A percentile compares a stretch with the other conserved stretches of the same genome.
These are phyloP conservation scores for Cirrhinus mrigala DNA, from an alignment of 2,797 vertebrate genomes.

Conservation along the genomic window DNA sequence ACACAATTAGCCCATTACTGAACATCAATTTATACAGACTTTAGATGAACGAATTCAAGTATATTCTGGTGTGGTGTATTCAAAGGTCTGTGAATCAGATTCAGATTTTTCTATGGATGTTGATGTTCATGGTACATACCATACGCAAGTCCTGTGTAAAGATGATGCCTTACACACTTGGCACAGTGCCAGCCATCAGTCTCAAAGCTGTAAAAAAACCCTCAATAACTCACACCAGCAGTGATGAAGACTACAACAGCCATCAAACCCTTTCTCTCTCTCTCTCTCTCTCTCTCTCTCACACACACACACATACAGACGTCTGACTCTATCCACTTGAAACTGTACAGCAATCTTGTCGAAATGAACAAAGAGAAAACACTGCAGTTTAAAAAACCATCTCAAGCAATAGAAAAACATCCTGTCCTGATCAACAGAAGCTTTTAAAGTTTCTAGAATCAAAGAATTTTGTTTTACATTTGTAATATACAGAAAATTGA, in stretches of 20 bases:
- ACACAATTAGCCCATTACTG: not conserved
- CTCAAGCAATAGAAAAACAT: not conserved
- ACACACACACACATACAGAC: not conserved
- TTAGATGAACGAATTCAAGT: not conserved
- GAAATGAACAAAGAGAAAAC: not conserved
- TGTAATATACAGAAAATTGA: not conserved
- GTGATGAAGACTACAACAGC: constrained; percentile 16
- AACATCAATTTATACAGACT: not conserved
- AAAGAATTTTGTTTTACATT: not conserved
- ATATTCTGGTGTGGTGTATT: too few relatives aligned
- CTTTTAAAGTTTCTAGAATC: not conserved
- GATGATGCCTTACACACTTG: not conserved
- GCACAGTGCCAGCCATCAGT: not conserved
- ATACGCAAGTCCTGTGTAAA: not conserved
- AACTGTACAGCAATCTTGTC: not conserved
- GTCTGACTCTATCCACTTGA: not conserved
- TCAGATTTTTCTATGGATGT: not conserved
- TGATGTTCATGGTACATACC: not conserved
- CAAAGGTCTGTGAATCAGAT: not conserved
- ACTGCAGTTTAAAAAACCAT: not conserved
- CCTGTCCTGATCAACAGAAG: not conserved
- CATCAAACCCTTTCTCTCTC: not conserved
- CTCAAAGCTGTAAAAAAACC: constrained; percentile 1
- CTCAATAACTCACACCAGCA: constrained; percentile 9
- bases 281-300: too few relatives aligned